These are phyloP conservation scores for Drosophila fuyamai DNA, from an alignment of 1,140 invertebrate species.

Conservation along the genomic window DNA sequence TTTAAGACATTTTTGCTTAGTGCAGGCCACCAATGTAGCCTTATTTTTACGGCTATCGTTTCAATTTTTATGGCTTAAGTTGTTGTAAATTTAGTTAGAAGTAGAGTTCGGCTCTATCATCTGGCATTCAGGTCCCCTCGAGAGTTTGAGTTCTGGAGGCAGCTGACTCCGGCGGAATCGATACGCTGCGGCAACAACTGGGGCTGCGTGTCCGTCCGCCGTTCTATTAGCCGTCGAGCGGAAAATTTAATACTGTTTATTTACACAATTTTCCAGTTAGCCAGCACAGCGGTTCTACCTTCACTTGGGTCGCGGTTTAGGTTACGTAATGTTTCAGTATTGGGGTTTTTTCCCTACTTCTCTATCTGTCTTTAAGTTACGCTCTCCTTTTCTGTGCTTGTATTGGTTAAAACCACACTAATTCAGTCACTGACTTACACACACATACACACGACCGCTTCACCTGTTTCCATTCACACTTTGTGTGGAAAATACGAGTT, in stretches of 20 bases:
- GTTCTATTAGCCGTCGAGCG: constrained; percentile 68
- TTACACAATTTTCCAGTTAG: constrained; percentile 61
- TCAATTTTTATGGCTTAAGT: constrained; percentile 78
- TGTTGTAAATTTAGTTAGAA: constrained; percentile 71
- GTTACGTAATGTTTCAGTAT: constrained; percentile 55
- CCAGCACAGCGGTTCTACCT: constrained; percentile 15
- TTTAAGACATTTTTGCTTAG: not conserved
- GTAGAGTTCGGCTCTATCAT: constrained; percentile 40
- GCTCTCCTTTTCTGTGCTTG: constrained; percentile 6
- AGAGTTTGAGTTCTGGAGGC: constrained; percentile 14
- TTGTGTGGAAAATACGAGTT: constrained; percentile 72
- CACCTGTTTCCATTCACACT: constrained; percentile 57
- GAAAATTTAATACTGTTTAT: constrained; percentile 79
- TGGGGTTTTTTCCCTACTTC: constrained; percentile 10
- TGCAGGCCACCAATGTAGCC: constrained; percentile 31
- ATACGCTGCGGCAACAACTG: constrained; percentile 51
- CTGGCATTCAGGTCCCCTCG: constrained; percentile 18
- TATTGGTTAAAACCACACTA: constrained; percentile 28
- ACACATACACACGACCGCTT: constrained; percentile 7
- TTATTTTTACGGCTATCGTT: constrained; percentile 68
- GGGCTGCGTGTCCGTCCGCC: constrained; percentile 57
- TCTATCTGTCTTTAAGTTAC: constrained; percentile 43
- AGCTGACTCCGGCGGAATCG: constrained; percentile 50
- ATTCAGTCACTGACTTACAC: constrained; percentile 20
- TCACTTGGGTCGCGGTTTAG: constrained; percentile 29